Base-by-base conservation (phyloP, 23 tunicate genomes). In the Corella eumyota region DNA sequence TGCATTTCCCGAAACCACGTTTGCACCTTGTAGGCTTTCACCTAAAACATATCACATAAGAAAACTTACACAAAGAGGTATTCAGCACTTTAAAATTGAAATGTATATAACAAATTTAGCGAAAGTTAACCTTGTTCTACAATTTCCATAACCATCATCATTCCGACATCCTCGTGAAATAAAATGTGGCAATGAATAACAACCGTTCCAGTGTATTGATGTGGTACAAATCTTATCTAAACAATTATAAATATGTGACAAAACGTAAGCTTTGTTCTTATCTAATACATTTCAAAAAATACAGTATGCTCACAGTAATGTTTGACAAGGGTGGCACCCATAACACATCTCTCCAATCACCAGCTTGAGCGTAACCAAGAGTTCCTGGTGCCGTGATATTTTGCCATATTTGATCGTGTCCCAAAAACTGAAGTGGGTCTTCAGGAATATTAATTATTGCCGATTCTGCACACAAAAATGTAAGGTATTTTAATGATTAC, bases 131-230 rank as follows among this genome's bases (percentile, higher is more conserved):
- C 32, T 3, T 3, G 47, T 61, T 33, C 2, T 3, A 33, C 5
- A 19, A 61, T 17, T 17, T 32, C 61, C 31, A 19, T 52, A 13
- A 66, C 73, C 80, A 74, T 45, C 80, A 74, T 74, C 80, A 74
- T 74, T 20, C 80, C 80, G 9, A 22, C 20, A 38, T 74, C 80
- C 30, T 46, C 56, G 54, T 74, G 71, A 30, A 32, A 22, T 15
- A 62, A 54, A 25, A 74, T 9, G 73, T 74, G 80, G 32, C 80
- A 74, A 65, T 74, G 80, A 20, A 65, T 48, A 19, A 74, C 64
- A 29, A 74, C 45, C 13, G 80, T 71, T 31, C 80, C 80, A 20
- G 44, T 51, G 30, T 51, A 74, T 25, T 52, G 52, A n/a, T 64
- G 57, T 0, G 36, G 25, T 20, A 30, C 53, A 47, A 74, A 62